A percentile compares a stretch with the other conserved stretches of the same genome.
Conservation (phyloP, 2,888 invertebrate genomes). For the Gasteruption jaculator region DNA sequence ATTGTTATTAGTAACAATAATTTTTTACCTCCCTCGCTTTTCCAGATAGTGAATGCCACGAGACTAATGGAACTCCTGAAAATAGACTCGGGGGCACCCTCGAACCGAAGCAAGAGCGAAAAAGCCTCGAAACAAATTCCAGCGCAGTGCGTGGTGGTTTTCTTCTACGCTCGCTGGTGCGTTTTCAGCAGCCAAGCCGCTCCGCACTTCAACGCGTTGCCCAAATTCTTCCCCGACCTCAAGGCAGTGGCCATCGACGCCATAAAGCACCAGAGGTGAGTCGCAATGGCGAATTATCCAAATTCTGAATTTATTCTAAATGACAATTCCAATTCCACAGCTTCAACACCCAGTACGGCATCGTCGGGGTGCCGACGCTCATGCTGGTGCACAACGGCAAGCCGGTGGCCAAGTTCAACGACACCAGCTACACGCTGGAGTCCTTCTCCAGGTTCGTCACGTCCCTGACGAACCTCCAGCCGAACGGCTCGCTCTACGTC, state of each 20-base stretch:
- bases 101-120: slow-evolving; percentile 54
- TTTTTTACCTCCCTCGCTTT: slow-evolving; percentile 9
- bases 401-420: slow-evolving; percentile 80
- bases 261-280: slow-evolving; percentile 66
- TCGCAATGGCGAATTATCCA: not conserved
- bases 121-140: slow-evolving; percentile 55
- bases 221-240: slow-evolving; percentile 80
- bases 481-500: slow-evolving; percentile 63
- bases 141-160: slow-evolving; percentile 70
- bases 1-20: slow-evolving; percentile 2
- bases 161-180: slow-evolving; percentile 89
- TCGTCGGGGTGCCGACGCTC: slow-evolving; percentile 84
- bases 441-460: slow-evolving; percentile 75
- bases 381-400: slow-evolving; percentile 87
- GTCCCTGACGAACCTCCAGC: slow-evolving; percentile 67
- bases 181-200: slow-evolving; percentile 88
- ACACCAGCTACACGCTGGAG: slow-evolving; percentile 73
- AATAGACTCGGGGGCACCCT: slow-evolving; percentile 62
- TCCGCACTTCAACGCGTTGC: slow-evolving; percentile 85
- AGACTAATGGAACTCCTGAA: slow-evolving; percentile 64
- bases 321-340: slow-evolving; percentile 41
- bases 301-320: slow-evolving; percentile 3
- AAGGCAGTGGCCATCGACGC: slow-evolving; percentile 90
- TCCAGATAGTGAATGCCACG: slow-evolving; percentile 67
- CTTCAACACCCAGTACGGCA: slow-evolving; percentile 87